Evolutionary conservation across 2,797 vertebrate genomes (phyloP), one percentile per base, ranked within the genome.

Genomic region (Odontamblyopus rebecca): DNA sequence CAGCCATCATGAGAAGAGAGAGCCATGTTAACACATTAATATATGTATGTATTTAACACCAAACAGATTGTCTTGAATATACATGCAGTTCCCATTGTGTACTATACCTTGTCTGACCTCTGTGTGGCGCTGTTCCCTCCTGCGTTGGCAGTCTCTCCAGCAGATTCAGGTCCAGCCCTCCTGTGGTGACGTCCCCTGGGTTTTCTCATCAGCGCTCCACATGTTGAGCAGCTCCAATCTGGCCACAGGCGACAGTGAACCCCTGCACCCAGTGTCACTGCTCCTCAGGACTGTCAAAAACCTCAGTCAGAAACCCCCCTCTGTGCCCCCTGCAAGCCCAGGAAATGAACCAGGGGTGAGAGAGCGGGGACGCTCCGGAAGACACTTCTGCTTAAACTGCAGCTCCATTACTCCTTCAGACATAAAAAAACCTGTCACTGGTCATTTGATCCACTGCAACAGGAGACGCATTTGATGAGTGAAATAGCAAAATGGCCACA

Each of bases 251-350:
- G 61, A 85, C 80, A 83, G 83, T 82, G 71, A 79, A 73, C 88
- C 77, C 72, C 76, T 69, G 73, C 82, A 86, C 79, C 82, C 51
- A 35, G 82, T 88, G 88, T 87, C 80, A 87, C 82, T 81, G 88
- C 88, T 89, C 88, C 87, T 88, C 82, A 76, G 85, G 85, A 88
- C 89, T 92, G 85, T 90, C 87, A 88, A 82, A 86, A 89, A 89
- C 86, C 85, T 89, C 88, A 82, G 85, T 90, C 88, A 90, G 44
- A 48, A 88, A 89, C 78, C 79, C 82, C 83, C 71, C 72, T 69
- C 81, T 88, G 88, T 84, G 86, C 80, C 83, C 85, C 68, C 88
- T 75, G 83, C 88, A 82, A 81, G 76, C 82, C 72, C 8, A 87
- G 88, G 81, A 91, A 92, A 90, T 90, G 78, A 92, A 88, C 76